These are phyloP conservation scores for Exaiptasia diaphana DNA, from an alignment of 64 coral and sea anemone genomes.

Conservation along the genomic window DNA sequence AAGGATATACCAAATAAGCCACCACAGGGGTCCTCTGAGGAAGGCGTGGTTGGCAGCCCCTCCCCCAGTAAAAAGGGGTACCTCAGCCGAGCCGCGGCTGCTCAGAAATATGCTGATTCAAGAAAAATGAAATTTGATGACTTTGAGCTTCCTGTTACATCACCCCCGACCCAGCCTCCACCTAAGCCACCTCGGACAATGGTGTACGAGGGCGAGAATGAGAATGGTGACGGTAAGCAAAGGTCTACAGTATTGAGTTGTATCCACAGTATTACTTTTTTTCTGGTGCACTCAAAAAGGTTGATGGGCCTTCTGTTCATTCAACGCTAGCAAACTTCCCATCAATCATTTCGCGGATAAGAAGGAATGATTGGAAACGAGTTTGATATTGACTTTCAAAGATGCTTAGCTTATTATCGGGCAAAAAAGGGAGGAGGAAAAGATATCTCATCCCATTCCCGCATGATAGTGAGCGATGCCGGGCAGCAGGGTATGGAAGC, in stretches of 20 bases:
- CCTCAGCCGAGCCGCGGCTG: constrained; percentile 13
- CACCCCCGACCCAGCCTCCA: neutral
- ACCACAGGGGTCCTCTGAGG: neutral
- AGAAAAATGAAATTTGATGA: constrained; percentile 65
- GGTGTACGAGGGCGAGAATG: neutral
- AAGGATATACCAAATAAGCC: neutral
- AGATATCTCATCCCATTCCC: too few relatives aligned
- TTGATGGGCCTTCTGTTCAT: too few relatives aligned
- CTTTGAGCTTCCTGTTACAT: constrained; percentile 20
- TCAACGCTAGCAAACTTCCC: too few relatives aligned
- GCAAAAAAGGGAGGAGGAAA: too few relatives aligned
- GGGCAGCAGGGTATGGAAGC: too few relatives aligned
- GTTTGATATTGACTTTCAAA: too few relatives aligned
- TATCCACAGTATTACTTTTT: too few relatives aligned
- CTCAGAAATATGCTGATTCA: constrained; percentile 27
- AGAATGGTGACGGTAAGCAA: neutral
- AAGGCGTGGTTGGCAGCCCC: neutral
- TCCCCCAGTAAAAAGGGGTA: neutral
- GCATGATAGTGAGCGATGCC: too few relatives aligned
- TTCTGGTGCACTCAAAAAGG: too few relatives aligned
- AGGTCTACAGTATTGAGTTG: neutral
- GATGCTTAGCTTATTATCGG: too few relatives aligned
- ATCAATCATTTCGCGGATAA: too few relatives aligned
- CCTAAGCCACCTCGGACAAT: constrained; percentile 18
- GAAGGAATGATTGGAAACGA: too few relatives aligned